Evolutionary conservation across 2,888 invertebrate genomes (phyloP).

Genomic region (Philonicus albiceps): DNA sequence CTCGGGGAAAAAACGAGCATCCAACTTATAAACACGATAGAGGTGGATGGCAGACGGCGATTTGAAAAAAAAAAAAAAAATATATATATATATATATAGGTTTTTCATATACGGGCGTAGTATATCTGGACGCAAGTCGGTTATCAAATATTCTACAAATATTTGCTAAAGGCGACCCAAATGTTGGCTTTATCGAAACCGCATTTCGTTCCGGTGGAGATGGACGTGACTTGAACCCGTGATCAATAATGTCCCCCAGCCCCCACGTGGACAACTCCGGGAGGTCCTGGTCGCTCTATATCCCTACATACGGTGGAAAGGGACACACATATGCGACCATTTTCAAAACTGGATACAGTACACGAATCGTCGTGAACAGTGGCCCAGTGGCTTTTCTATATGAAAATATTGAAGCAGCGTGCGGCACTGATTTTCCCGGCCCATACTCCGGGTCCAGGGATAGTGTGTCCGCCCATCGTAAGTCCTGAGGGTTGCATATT

Average conservation of each 20-base stretch:
- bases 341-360: slow-evolving; percentile 7
- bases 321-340: background rate
- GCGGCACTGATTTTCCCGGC: background rate
- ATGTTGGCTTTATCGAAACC: slow-evolving; percentile 49
- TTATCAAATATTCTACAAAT: slow-evolving; percentile 49
- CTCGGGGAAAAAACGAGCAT: background rate
- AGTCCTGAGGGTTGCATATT: slow-evolving; percentile 17
- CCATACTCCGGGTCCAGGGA: background rate
- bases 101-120: background rate
- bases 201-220: slow-evolving; percentile 46
- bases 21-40: background rate
- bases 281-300: background rate
- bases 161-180: slow-evolving; percentile 49
- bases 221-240: slow-evolving; percentile 47
- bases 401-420: slow-evolving; percentile 3
- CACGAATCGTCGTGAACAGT: background rate
- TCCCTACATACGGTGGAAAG: background rate
- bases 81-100: too few relatives aligned
- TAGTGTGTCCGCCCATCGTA: slow-evolving; percentile 18
- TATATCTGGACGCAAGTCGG: slow-evolving; percentile 47
- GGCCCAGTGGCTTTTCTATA: background rate
- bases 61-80: background rate
- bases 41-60: background rate
- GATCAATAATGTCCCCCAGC: slow-evolving; percentile 42
- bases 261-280: background rate